Evolutionary conservation across 2,888 invertebrate genomes (phyloP).

Genomic region (Lucinisca nassula): DNA sequence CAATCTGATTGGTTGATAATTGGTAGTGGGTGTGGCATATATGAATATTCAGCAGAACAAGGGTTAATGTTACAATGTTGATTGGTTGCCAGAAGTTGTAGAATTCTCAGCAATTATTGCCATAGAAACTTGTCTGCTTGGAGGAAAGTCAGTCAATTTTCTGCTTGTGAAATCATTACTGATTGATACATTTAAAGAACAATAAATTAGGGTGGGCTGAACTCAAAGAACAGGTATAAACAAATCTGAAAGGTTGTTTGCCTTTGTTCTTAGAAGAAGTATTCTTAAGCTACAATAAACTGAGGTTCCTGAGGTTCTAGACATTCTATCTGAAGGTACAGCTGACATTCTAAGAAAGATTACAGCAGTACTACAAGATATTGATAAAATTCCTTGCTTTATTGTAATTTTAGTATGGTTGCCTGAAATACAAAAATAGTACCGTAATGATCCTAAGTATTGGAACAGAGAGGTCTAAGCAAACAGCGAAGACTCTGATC

Average conservation of each 20-base stretch:
- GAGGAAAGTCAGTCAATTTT: not conserved
- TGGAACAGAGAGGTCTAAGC: too few relatives aligned
- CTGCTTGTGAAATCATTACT: not conserved
- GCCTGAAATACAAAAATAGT: too few relatives aligned
- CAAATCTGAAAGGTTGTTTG: not conserved
- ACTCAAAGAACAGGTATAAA: not conserved
- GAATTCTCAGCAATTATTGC: not conserved
- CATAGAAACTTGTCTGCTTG: not conserved
- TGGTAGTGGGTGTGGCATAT: too few relatives aligned
- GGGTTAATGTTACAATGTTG: not conserved
- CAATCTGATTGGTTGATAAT: too few relatives aligned
- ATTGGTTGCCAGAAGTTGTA: not conserved
- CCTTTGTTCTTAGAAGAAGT: not conserved
- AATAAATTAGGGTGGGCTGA: slow-evolving; percentile 12
- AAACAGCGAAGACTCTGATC: too few relatives aligned
- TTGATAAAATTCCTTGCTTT: too few relatives aligned
- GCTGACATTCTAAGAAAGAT: not conserved
- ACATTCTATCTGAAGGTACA: not conserved
- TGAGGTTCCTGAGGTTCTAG: not conserved
- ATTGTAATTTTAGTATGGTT: too few relatives aligned
- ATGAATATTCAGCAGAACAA: too few relatives aligned
- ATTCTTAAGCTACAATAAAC: not conserved
- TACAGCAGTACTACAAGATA: not conserved
- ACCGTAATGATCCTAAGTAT: too few relatives aligned
- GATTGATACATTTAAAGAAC: not conserved